These are phyloP conservation scores for Pagrus major DNA, from an alignment of 2,113 vertebrate species.

Conservation along the genomic window DNA sequence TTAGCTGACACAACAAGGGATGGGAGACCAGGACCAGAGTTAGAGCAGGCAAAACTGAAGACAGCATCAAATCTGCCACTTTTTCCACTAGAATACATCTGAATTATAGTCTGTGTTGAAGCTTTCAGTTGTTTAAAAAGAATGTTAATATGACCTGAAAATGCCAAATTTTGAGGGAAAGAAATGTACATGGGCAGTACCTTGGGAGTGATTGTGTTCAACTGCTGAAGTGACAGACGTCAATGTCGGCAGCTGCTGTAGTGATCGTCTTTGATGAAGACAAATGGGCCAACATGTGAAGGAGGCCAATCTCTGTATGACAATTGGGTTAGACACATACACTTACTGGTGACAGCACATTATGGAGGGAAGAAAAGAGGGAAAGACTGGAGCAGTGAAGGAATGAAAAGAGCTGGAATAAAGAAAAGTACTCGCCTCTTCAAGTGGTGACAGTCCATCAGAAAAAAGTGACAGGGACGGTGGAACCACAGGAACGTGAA, in stretches of 20 bases:
- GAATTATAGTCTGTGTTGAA: neutral
- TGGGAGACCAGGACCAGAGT: no score
- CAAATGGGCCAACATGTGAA: constrained; percentile 43
- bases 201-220: constrained; percentile 5
- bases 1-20: no score
- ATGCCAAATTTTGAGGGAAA: neutral
- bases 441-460: constrained; percentile 23
- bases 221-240: constrained; percentile 34
- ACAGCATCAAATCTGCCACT: no score
- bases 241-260: neutral
- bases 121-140: neutral
- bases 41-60: no score
- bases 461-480: neutral
- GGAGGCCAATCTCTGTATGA: constrained; percentile 26
- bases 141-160: neutral
- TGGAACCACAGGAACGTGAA: neutral
- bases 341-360: constrained; percentile 40
- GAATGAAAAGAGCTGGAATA: constrained; percentile 27
- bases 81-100: no score
- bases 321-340: constrained; percentile 31
- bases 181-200: neutral
- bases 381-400: constrained; percentile 11
- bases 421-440: constrained; percentile 7
- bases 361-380: constrained; percentile 21
- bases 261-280: constrained; percentile 55